Conservation (phyloP, 2,797 vertebrate species). For the Danio kyathit region DNA sequence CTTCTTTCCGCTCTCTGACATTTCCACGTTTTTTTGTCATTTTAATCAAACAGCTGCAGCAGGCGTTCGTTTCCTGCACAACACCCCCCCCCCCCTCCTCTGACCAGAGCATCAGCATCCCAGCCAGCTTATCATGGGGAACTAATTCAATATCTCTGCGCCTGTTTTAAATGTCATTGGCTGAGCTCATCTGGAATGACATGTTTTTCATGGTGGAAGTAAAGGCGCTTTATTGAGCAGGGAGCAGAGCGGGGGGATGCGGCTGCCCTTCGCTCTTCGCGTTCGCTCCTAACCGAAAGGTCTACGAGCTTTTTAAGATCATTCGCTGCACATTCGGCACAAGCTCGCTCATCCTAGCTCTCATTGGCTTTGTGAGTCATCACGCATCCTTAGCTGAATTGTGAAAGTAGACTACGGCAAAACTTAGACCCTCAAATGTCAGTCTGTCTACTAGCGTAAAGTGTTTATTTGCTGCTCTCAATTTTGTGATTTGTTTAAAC, state of each 20-base stretch:
- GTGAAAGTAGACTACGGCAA: constrained; percentile 53
- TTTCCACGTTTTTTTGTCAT: constrained; percentile 57
- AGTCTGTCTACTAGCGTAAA: constrained; percentile 33
- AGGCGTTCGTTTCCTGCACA: constrained; percentile 49
- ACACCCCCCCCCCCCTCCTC: constrained; percentile 14
- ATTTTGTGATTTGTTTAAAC: background rate
- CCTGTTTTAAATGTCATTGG: constrained; percentile 84
- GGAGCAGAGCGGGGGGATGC: constrained; percentile 50
- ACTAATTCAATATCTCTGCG: constrained; percentile 82
- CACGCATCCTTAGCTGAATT: constrained; percentile 50
- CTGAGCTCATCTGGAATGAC: constrained; percentile 82
- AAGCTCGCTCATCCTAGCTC: constrained; percentile 54
- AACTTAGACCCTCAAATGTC: constrained; percentile 51
- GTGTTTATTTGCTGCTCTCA: background rate
- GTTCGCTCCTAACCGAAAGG: constrained; percentile 72
- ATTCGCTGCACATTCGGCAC: constrained; percentile 56
- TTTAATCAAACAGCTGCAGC: constrained; percentile 69
- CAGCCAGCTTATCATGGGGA: constrained; percentile 77
- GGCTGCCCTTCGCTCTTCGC: constrained; percentile 58
- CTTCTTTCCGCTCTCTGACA: constrained; percentile 38
- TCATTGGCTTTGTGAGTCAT: constrained; percentile 47
- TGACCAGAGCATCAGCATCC: constrained; percentile 68
- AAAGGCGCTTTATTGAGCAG: constrained; percentile 77
- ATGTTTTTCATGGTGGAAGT: constrained; percentile 80
- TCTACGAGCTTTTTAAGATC: constrained; percentile 66